Conservation (phyloP, 2,797 vertebrate genomes). For the Phaenicophaeus curvirostris region DNA sequence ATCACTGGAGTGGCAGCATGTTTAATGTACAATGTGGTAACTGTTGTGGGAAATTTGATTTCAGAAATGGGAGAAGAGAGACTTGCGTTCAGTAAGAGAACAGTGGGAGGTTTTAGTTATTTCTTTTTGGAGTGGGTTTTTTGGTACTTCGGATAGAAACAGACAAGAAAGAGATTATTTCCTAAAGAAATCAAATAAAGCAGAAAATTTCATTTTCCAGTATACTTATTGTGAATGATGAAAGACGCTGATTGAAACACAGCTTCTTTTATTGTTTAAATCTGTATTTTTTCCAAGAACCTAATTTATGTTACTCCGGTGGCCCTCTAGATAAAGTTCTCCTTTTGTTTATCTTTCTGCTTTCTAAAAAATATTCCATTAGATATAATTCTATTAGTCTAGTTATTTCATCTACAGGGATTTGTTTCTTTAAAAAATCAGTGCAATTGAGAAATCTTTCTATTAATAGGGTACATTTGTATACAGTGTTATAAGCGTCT, state of each 20-base stretch:
- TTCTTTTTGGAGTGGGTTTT: background rate
- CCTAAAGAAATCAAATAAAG: conserved; percentile 1
- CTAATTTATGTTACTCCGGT: background rate
- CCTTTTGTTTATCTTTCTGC: background rate
- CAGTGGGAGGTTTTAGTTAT: background rate
- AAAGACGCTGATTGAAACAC: background rate
- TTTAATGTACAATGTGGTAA: background rate
- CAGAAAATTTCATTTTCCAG: background rate
- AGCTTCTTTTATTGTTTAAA: background rate
- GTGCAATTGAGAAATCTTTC: background rate
- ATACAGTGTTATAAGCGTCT: conserved; percentile 21
- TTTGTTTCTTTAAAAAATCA: conserved; percentile 5
- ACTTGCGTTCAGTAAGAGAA: background rate
- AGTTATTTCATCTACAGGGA: background rate
- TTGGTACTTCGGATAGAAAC: background rate
- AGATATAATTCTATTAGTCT: background rate
- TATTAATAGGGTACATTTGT: conserved; percentile 33
- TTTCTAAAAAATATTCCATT: background rate
- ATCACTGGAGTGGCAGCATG: background rate
- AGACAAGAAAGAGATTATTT: background rate
- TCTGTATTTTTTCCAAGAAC: background rate
- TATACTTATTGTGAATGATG: background rate
- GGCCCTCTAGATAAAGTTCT: background rate
- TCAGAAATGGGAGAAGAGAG: background rate
- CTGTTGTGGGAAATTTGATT: background rate